Conservation (phyloP, 2,113 vertebrate species). For the Coptodon bakossiorum region DNA sequence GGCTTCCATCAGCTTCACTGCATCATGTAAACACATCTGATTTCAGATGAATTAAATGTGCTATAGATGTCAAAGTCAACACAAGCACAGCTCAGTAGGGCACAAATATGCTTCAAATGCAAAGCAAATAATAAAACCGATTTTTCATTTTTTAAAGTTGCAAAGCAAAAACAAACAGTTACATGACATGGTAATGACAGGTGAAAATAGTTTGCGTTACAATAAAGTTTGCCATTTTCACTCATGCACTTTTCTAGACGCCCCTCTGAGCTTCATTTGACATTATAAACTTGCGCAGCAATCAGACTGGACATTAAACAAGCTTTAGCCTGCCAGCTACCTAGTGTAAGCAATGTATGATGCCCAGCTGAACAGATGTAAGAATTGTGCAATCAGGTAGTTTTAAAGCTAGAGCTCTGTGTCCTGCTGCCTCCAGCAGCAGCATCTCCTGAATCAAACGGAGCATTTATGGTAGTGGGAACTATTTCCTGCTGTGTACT, state of each 20-base stretch:
- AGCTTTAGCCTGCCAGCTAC: not conserved
- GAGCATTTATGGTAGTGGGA: not conserved
- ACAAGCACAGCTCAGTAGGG: not conserved
- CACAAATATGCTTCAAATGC: not conserved
- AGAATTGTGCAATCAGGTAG: not conserved
- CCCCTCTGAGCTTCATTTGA: not conserved
- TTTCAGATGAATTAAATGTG: not conserved
- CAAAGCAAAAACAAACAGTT: not conserved
- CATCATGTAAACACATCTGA: not conserved
- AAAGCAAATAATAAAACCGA: not conserved
- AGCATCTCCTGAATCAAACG: not conserved
- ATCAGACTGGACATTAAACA: not conserved
- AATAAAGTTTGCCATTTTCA: not conserved
- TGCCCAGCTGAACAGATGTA: not conserved
- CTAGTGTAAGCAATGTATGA: not conserved
- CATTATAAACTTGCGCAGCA: not conserved
- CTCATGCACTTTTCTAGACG: not conserved
- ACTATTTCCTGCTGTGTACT: not conserved
- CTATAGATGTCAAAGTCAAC: not conserved
- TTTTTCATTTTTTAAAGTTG: not conserved
- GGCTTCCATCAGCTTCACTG: not conserved
- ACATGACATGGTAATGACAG: not conserved
- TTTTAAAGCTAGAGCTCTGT: not conserved
- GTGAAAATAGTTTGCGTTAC: not conserved
- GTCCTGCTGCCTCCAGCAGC: not conserved